Evolutionary conservation across 1,140 invertebrate species (phyloP).

Genomic region (Cyclina sinensis): DNA sequence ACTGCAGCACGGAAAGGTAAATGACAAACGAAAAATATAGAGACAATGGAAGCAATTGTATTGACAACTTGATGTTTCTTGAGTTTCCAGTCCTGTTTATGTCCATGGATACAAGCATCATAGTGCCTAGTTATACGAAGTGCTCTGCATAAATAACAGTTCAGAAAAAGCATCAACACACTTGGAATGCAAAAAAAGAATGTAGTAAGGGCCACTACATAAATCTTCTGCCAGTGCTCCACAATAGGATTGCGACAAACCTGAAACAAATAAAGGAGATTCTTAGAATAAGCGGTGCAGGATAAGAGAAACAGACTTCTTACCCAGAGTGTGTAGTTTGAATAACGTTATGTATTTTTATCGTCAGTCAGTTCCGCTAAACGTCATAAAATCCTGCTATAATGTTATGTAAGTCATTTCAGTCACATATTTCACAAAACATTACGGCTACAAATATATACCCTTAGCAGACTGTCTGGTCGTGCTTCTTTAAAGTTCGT

Average conservation of each 20-base stretch:
- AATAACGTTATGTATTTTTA: no score
- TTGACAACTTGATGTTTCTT: constrained; percentile 36
- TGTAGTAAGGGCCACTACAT: neutral
- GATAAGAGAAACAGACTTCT: no score
- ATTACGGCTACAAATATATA: no score
- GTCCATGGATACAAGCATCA: neutral
- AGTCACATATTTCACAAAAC: no score
- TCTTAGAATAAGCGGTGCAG: no score
- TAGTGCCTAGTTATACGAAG: neutral
- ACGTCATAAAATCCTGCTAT: no score
- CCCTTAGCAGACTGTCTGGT: no score
- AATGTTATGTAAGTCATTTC: no score
- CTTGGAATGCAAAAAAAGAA: constrained; percentile 40
- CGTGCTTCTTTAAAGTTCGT: no score
- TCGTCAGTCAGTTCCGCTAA: no score
- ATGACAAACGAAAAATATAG: constrained; percentile 80
- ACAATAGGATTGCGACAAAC: constrained; percentile 47
- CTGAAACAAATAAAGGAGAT: constrained; percentile 50
- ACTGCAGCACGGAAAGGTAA: constrained; percentile 74
- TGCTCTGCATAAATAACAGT: constrained; percentile 36
- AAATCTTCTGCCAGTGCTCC: constrained; percentile 38
- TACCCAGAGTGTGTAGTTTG: no score
- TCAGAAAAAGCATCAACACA: neutral
- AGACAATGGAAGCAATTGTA: constrained; percentile 75
- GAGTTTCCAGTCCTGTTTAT: constrained; percentile 11